Percentiles rank a stretch among this genome's conserved stretches.
These are phyloP conservation scores for Sarotherodon lohbergeri DNA, from an alignment of 2,113 vertebrate species.

Conservation along the genomic window DNA sequence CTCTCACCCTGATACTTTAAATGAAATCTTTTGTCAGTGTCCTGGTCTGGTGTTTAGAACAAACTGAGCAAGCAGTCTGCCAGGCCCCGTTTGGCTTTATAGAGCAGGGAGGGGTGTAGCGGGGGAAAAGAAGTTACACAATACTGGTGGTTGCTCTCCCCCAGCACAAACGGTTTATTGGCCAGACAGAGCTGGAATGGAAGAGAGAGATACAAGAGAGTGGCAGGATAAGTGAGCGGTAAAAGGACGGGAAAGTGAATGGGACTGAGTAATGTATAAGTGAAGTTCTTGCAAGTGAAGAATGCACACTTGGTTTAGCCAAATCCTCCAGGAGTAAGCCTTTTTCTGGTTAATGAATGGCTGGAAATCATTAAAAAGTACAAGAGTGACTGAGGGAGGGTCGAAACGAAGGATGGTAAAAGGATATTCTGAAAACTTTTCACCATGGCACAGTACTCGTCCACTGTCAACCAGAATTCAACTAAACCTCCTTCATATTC, in stretches of 20 bases:
- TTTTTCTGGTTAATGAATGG: constrained; percentile 42
- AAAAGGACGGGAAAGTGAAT: constrained; percentile 41
- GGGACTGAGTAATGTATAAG: constrained; percentile 31
- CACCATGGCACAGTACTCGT: background rate
- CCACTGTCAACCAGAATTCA: background rate
- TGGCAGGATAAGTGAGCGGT: constrained; percentile 37
- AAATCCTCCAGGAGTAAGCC: constrained; percentile 26
- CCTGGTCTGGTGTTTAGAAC: constrained; percentile 46
- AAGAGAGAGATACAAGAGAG: constrained; percentile 62
- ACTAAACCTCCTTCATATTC: background rate
- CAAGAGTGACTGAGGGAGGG: constrained; percentile 19
- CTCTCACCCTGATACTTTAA: constrained; percentile 47
- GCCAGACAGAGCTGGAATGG: constrained; percentile 46
- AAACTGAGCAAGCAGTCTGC: constrained; percentile 58
- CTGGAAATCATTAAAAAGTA: constrained; percentile 52
- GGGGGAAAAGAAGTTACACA: constrained; percentile 43
- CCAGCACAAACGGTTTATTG: constrained; percentile 61
- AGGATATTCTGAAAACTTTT: background rate
- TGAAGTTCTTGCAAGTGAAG: constrained; percentile 9
- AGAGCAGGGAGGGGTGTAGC: constrained; percentile 18
- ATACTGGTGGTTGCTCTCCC: constrained; percentile 36
- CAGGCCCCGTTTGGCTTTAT: constrained; percentile 50
- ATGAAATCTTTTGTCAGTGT: constrained; percentile 56
- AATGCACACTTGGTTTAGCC: constrained; percentile 31
- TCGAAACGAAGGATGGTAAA: constrained; percentile 6